Base-by-base conservation (phyloP, 2,797 vertebrate species). In the Champsocephalus gunnari region DNA sequence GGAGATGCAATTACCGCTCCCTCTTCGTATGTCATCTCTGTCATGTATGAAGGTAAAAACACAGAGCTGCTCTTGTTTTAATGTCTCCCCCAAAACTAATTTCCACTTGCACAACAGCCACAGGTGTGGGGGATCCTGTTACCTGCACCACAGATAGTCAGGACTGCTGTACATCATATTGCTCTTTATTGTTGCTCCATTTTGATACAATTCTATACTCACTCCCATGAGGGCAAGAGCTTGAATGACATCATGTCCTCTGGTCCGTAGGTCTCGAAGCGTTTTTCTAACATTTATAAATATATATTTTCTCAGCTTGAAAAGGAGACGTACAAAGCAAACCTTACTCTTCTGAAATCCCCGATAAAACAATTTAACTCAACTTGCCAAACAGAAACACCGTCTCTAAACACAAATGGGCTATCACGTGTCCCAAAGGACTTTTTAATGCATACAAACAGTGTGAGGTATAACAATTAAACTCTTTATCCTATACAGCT, bases 41-140 rank as follows among this genome's bases (percentile, higher is more conserved):
- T 79, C 84, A 88, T 86, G 81, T 87, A 80, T 85, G 87, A 78
- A 69, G 44, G 74, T 77, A 75, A 85, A 87, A 83, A 89, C 65
- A 90, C 84, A 89, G 76, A 79, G 75, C 57, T 2, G 61, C 77
- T 83, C 86, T 87, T 90, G 86, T 88, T 83, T 41, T 75, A 82
- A 83, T 66, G 75, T 79, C 73, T 67, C 63, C 77, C 34, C 51
- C 28, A 67, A 83, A 89, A 87, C 73, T 79, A 47, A 83, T 88
- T 87, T 79, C 69, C 55, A 72, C 77, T 71, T 63, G 16, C 75
- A 76, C 65, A 76, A 64, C 78, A 77, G 76, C 76, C 75, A 56
- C 21, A 67, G 68, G 77, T 66, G 69, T 75, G 50, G 28, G 12
- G 44, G 66, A 65, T 87, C 75, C 69, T 43, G 70, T 90, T 84